A percentile compares a stretch with the other conserved stretches of the same genome.
Evolutionary conservation across 2,888 invertebrate genomes (phyloP).

Genomic region (Acanthacorydalis orientalis): DNA sequence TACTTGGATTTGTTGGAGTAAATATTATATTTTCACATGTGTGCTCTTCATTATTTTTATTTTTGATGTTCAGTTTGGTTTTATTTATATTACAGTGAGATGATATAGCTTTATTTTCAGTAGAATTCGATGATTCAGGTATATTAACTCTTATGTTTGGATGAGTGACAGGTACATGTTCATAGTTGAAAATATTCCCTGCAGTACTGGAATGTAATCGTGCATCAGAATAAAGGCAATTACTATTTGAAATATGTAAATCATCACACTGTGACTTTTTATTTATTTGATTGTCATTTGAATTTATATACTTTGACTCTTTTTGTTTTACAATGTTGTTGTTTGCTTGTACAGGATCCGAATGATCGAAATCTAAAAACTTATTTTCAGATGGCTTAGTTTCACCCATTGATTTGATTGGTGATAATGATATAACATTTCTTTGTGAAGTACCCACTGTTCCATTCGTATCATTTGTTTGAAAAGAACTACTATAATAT

Average conservation of each 20-base stretch:
- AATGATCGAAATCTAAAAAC: neutral
- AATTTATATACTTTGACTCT: neutral
- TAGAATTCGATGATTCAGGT: neutral
- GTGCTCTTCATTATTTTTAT: no score
- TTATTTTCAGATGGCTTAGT: neutral
- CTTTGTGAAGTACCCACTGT: neutral
- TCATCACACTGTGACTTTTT: neutral
- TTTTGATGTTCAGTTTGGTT: no score
- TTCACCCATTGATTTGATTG: no score
- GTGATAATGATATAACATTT: neutral
- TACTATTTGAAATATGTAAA: neutral
- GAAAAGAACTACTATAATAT: neutral
- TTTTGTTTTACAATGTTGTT: neutral
- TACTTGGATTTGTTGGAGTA: no score
- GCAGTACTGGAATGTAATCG: neutral
- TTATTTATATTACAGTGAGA: neutral
- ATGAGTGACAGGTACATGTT: conserved; percentile 3
- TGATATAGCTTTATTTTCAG: neutral
- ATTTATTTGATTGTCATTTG: neutral
- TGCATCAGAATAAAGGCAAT: conserved; percentile 4
- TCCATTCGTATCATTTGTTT: neutral
- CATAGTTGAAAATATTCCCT: conserved; percentile 4
- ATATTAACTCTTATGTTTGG: neutral
- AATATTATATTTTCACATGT: no score
- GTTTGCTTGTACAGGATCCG: no score